Conservation (phyloP, 2,797 vertebrate species). For the Graptemys geographica region DNA sequence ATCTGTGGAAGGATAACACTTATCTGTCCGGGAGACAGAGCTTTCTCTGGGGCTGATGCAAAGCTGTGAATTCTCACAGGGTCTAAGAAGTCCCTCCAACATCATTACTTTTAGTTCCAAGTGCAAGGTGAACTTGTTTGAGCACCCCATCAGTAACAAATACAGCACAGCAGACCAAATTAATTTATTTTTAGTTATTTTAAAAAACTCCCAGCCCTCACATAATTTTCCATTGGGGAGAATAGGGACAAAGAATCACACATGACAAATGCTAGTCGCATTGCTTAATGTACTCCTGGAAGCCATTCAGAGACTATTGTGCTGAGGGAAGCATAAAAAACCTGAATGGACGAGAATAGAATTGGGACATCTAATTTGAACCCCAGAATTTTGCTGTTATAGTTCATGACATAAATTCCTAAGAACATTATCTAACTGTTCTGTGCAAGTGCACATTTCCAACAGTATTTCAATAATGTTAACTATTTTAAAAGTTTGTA, state of each 20-base stretch:
- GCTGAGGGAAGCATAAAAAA: background rate
- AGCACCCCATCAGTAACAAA: background rate
- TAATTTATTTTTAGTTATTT: background rate
- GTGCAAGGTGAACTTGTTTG: fast-evolving
- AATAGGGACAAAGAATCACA: background rate
- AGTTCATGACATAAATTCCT: fast-evolving
- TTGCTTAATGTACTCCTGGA: background rate
- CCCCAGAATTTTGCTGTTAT: background rate
- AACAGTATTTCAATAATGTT: background rate
- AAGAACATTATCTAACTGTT: fast-evolving
- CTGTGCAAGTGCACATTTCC: background rate
- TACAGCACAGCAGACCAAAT: background rate
- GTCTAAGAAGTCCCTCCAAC: background rate
- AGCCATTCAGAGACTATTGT: background rate
- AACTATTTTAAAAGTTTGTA: fast-evolving
- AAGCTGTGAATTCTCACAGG: background rate
- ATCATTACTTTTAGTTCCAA: background rate
- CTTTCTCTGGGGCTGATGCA: background rate
- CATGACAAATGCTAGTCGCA: background rate
- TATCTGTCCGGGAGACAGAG: fast-evolving
- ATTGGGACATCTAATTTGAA: background rate
- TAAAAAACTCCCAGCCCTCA: background rate
- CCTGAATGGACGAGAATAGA: background rate
- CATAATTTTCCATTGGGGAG: background rate
- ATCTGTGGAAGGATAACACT: background rate